Percentiles rank a stretch among this genome's conserved stretches.
Conservation (phyloP, 35 echinoderm and acorn worm genomes). For the Stichopus chloronotus region DNA sequence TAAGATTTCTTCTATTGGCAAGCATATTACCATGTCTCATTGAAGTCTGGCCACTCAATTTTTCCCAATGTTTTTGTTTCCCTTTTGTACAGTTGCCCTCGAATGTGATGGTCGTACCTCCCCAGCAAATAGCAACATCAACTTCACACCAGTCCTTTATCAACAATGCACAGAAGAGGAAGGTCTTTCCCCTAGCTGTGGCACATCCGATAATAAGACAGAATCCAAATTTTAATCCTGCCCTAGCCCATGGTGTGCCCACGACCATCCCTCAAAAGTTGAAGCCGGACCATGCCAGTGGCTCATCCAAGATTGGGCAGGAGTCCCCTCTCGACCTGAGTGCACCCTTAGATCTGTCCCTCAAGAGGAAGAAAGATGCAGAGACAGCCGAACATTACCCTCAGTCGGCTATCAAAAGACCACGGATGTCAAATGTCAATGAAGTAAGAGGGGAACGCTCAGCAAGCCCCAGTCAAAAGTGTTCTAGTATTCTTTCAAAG, state of each 20-base stretch:
- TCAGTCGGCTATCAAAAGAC: background rate
- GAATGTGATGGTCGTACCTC: conserved; percentile 59
- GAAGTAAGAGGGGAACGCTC: background rate
- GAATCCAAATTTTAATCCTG: conserved; percentile 26
- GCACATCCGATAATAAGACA: conserved; percentile 52
- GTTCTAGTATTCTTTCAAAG: background rate
- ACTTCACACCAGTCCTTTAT: conserved; percentile 13
- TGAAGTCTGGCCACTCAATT: no score
- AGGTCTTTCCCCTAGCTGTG: conserved; percentile 45
- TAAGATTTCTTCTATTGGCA: no score
- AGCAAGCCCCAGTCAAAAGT: background rate
- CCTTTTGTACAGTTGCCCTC: conserved; percentile 15
- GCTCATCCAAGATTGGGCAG: background rate
- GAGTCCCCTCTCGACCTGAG: conserved; percentile 52
- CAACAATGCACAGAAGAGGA: conserved; percentile 24
- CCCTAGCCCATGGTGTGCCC: conserved; percentile 13
- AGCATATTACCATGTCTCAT: no score
- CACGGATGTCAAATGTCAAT: background rate
- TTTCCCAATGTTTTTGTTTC: no score
- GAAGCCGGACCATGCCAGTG: background rate
- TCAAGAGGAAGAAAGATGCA: conserved; percentile 41
- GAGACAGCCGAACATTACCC: background rate
- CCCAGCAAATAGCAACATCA: conserved; percentile 28
- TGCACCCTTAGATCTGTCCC: conserved; percentile 49
- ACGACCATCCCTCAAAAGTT: background rate